phyloP scores from a whole-genome alignment of 1,140 invertebrate species.

The Battus philenor region DNA sequence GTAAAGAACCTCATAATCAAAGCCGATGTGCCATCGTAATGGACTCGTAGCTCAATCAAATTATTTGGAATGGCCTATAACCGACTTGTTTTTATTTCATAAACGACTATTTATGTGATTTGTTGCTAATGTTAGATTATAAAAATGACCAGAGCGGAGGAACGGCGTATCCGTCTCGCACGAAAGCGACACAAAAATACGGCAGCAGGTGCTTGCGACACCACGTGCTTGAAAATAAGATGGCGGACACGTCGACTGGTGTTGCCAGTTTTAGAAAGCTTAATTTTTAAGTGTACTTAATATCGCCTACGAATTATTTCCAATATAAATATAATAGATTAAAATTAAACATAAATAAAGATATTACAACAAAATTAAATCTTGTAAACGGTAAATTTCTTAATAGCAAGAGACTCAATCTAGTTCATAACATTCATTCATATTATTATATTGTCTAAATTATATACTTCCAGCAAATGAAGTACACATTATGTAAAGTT shows the following conservation, averaged over 20 bases:
- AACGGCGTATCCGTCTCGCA: conserved; percentile 37
- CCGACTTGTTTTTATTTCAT: conserved; percentile 65
- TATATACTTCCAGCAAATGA: too few species aligned
- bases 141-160: conserved; percentile 49
- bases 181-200: conserved; percentile 45
- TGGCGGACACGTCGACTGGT: conserved; percentile 37
- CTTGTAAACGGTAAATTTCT: too few species aligned
- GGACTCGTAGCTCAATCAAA: conserved; percentile 59
- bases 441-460: too few species aligned
- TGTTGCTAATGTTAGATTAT: conserved; percentile 58
- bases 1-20: conserved; percentile 58
- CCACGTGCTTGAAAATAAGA: conserved; percentile 48
- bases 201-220: conserved; percentile 37
- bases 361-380: too few species aligned
- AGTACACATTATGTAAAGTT: too few species aligned
- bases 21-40: conserved; percentile 48
- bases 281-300: conserved; percentile 30
- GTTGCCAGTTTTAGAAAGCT: conserved; percentile 31
- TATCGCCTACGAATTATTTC: too few species aligned
- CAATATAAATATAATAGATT: too few species aligned
- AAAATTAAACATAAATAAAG: too few species aligned
- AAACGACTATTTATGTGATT: conserved; percentile 62
- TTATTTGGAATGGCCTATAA: conserved; percentile 68
- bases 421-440: too few species aligned
- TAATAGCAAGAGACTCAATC: too few species aligned